phyloP scores from a whole-genome alignment of 2,888 invertebrate species.

The Cataglyphis cursor region DNA sequence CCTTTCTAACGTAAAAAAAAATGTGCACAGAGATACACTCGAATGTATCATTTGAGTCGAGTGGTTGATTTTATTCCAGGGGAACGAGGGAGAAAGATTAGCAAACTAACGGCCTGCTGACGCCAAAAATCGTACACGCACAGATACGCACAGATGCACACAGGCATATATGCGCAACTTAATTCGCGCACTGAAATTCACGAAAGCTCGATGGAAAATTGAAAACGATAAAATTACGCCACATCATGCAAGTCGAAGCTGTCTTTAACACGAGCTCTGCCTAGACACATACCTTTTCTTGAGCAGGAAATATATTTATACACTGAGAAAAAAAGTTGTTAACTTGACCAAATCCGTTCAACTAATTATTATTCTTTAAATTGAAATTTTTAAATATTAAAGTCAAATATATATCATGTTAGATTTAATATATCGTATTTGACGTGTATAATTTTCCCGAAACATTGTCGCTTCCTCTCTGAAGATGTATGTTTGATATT shows the following conservation, averaged over 20 bases:
- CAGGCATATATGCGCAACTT: not conserved
- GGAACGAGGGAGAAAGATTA: slow-evolving; percentile 37
- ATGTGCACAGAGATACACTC: not conserved
- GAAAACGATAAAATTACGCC: slow-evolving; percentile 8
- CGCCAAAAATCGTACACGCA: not conserved
- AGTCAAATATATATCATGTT: no score
- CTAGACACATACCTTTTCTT: not conserved
- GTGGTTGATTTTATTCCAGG: slow-evolving; percentile 20
- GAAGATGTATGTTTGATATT: not conserved
- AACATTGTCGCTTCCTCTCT: not conserved
- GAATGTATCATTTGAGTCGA: slow-evolving; percentile 27
- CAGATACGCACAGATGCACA: not conserved
- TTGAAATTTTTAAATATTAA: no score
- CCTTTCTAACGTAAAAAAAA: slow-evolving; percentile 13
- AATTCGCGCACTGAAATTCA: slow-evolving; percentile 1
- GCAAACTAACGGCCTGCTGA: slow-evolving; percentile 15
- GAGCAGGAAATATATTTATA: not conserved
- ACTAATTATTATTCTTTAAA: no score
- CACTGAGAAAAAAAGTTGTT: no score
- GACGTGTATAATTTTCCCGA: not conserved
- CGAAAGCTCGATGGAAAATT: slow-evolving; percentile 30
- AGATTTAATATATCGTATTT: no score
- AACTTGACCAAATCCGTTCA: no score
- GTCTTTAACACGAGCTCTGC: not conserved
- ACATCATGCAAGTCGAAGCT: slow-evolving; percentile 18